A percentile compares a stretch with the other conserved stretches of the same genome.
phyloP scores from a whole-genome alignment of 2,113 vertebrate species.

The Oceanites oceanicus region DNA sequence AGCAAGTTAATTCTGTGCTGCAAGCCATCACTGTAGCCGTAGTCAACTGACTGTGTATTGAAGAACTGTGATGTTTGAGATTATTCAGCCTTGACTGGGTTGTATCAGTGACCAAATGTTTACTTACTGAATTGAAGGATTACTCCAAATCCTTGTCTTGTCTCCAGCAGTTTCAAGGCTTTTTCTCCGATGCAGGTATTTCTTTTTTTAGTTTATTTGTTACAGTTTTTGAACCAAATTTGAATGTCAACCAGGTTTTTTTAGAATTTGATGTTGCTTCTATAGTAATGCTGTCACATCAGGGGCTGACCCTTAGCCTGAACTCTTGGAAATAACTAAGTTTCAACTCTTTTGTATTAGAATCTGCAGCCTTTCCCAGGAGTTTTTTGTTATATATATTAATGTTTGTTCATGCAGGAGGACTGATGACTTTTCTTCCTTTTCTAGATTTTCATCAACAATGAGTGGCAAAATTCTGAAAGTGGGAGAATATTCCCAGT shows the following conservation, averaged over 20 bases:
- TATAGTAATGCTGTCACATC: not conserved
- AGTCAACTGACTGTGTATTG: constrained; percentile 39
- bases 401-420: not conserved
- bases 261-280: not conserved
- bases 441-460: constrained; percentile 95
- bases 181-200: not conserved
- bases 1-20: constrained; percentile 26
- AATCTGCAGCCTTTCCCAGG: not conserved
- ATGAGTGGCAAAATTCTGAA: constrained; percentile 96
- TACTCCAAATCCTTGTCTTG: constrained; percentile 12
- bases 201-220: not conserved
- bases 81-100: constrained; percentile 50
- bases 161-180: constrained; percentile 29
- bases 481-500: constrained; percentile 89
- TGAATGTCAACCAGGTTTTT: not conserved
- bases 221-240: not conserved
- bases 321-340: not conserved
- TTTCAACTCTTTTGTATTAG: not conserved
- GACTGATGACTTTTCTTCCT: not conserved
- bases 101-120: constrained; percentile 63
- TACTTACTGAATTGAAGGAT: constrained; percentile 44
- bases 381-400: not conserved
- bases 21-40: not conserved
- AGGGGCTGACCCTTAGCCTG: not conserved
- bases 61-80: constrained; percentile 47